Evolutionary conservation across 2,888 invertebrate species (phyloP).

Genomic region (Andrena flavipes): DNA sequence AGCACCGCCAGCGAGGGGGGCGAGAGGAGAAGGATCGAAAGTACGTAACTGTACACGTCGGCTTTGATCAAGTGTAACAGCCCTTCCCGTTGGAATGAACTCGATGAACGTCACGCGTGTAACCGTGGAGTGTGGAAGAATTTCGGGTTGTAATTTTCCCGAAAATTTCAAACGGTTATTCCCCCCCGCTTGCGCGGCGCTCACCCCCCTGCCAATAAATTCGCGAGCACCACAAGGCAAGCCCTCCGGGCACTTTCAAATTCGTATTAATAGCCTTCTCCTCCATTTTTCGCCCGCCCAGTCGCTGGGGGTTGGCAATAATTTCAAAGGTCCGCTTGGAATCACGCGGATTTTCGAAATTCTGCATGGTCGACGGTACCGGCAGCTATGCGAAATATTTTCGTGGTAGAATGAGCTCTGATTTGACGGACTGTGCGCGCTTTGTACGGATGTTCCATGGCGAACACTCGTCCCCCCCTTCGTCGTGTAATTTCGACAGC

Average conservation of each 20-base stretch:
- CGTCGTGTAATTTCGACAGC: not conserved
- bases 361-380: constrained; percentile 21
- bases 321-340: constrained; percentile 44
- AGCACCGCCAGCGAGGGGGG: constrained; percentile 43
- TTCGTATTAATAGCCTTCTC: constrained; percentile 41
- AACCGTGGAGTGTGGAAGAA: constrained; percentile 72
- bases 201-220: constrained; percentile 22
- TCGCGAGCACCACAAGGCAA: constrained; percentile 43
- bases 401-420: constrained; percentile 4
- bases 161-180: constrained; percentile 61
- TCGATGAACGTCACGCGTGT: constrained; percentile 72
- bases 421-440: constrained; percentile 13
- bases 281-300: constrained; percentile 9
- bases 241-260: constrained; percentile 34
- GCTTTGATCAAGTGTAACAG: constrained; percentile 77
- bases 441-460: not conserved
- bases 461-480: too few species aligned
- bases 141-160: constrained; percentile 69
- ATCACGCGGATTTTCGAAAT: constrained; percentile 53
- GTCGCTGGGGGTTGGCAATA: constrained; percentile 47
- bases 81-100: constrained; percentile 67
- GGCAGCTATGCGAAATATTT: constrained; percentile 21
- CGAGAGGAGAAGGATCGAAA: constrained; percentile 67
- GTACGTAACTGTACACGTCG: constrained; percentile 72
- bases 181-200: not conserved